Percentiles rank a stretch among this genome's conserved stretches.
Evolutionary conservation across 2,888 invertebrate species (phyloP).

Genomic region (Tachystola acroxantha): DNA sequence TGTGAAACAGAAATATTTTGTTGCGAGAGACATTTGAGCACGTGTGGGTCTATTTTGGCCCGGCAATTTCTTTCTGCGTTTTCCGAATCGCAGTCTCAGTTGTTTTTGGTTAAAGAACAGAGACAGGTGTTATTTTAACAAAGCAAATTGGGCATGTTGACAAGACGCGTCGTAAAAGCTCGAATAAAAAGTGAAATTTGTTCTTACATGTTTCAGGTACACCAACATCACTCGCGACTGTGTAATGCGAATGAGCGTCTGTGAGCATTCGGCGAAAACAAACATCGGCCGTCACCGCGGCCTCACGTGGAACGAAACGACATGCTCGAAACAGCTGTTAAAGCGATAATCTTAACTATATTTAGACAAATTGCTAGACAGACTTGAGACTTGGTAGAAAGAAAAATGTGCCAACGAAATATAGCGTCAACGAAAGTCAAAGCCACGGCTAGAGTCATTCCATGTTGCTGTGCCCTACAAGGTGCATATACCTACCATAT

Average conservation of each 20-base stretch:
- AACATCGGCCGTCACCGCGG: slow-evolving; percentile 22
- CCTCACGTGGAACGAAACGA: neutral
- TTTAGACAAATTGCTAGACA: slow-evolving; percentile 4
- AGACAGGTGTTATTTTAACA: neutral
- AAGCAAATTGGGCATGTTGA: slow-evolving; percentile 1
- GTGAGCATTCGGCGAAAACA: slow-evolving; percentile 14
- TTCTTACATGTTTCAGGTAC: slow-evolving; percentile 52
- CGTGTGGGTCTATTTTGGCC: slow-evolving; percentile 27
- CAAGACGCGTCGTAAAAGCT: neutral
- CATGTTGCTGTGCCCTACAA: too few species aligned
- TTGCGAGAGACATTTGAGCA: slow-evolving; percentile 31
- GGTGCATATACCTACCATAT: too few species aligned
- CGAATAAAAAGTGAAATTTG: slow-evolving; percentile 7
- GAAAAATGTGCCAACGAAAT: too few species aligned
- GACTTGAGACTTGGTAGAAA: too few species aligned
- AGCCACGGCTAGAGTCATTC: too few species aligned
- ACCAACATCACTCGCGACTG: slow-evolving; percentile 35
- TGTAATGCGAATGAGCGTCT: slow-evolving; percentile 9
- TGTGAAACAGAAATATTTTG: slow-evolving; percentile 36
- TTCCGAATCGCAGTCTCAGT: slow-evolving; percentile 1
- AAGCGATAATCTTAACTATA: slow-evolving; percentile 6
- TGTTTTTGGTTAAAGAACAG: slow-evolving; percentile 6
- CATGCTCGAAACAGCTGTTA: slow-evolving; percentile 9
- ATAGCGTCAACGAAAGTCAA: too few species aligned
- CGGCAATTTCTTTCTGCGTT: neutral